Conservation (phyloP, 2,797 vertebrate genomes). For the Catostomus latipinnis region DNA sequence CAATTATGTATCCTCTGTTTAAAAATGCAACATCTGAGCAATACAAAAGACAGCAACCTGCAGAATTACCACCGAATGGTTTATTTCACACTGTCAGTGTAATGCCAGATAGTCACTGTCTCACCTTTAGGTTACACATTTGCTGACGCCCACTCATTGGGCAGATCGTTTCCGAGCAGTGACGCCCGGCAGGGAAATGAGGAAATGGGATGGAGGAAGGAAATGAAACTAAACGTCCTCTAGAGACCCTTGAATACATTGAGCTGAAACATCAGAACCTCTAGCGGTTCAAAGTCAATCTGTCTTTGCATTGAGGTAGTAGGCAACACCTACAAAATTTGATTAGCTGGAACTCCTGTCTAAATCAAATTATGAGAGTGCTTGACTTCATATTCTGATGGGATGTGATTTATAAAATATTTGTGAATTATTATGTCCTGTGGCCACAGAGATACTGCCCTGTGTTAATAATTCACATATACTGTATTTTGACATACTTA, state of each 20-base stretch:
- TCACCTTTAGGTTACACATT: slow-evolving; percentile 19
- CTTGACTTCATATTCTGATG: too few relatives aligned
- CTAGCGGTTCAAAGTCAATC: neutral
- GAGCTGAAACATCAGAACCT: slow-evolving; percentile 23
- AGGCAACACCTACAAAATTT: neutral
- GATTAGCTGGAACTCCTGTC: neutral
- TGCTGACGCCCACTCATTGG: slow-evolving; percentile 5
- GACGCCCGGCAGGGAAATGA: slow-evolving; percentile 71
- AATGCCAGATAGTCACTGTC: neutral
- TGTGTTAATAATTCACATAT: neutral
- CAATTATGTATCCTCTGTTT: too few relatives aligned
- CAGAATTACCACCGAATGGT: neutral
- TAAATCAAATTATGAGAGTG: neutral
- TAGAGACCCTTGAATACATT: slow-evolving; percentile 38
- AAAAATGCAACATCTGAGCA: too few relatives aligned
- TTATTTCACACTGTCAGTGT: slow-evolving; percentile 25
- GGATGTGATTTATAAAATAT: too few relatives aligned
- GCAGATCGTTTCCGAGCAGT: slow-evolving; percentile 48
- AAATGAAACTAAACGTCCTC: slow-evolving; percentile 75
- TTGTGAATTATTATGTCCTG: neutral
- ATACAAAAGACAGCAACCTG: too few relatives aligned
- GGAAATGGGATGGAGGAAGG: slow-evolving; percentile 82
- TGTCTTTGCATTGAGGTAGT: neutral
- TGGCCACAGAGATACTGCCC: neutral
- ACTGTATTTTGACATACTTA: neutral